Conservation (phyloP, 64 coral and sea anemone genomes). For the Anthopleura sola region DNA sequence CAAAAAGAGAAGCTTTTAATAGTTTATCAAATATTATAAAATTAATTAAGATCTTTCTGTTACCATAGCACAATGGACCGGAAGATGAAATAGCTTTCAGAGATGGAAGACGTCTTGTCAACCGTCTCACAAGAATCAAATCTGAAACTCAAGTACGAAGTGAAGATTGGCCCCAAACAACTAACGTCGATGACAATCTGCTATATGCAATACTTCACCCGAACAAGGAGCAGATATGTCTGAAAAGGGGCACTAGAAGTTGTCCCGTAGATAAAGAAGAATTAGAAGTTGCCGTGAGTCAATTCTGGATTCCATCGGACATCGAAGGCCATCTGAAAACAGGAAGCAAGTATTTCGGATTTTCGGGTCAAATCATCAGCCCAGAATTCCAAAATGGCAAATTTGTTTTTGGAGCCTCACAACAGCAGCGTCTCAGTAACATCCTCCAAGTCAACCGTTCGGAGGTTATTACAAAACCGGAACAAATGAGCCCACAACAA, state of each 20-base stretch:
- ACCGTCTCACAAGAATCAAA: conserved; percentile 37
- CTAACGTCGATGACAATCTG: not conserved
- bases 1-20: too few relatives aligned
- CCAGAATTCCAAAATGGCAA: not conserved
- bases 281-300: conserved; percentile 48
- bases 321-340: not conserved
- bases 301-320: conserved; percentile 45
- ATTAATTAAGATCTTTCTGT: not conserved
- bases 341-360: conserved; percentile 7
- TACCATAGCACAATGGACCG: not conserved
- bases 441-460: conserved; percentile 35
- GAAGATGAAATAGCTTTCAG: conserved; percentile 67
- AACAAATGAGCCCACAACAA: conserved; percentile 46
- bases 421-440: conserved; percentile 26
- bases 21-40: not conserved
- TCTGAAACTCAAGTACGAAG: not conserved
- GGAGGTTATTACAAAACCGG: conserved; percentile 34
- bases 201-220: conserved; percentile 34
- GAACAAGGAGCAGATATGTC: conserved; percentile 22
- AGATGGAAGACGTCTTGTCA: conserved; percentile 59
- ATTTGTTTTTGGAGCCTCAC: conserved; percentile 45
- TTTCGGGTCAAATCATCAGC: conserved; percentile 35
- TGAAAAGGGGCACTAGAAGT: conserved; percentile 29
- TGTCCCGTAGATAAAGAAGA: conserved; percentile 5
- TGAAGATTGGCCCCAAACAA: not conserved